Percentiles rank a stretch among this genome's conserved stretches.
Evolutionary conservation across 2,113 vertebrate genomes (phyloP).

Genomic region (Machaerirhynchus nigripectus): DNA sequence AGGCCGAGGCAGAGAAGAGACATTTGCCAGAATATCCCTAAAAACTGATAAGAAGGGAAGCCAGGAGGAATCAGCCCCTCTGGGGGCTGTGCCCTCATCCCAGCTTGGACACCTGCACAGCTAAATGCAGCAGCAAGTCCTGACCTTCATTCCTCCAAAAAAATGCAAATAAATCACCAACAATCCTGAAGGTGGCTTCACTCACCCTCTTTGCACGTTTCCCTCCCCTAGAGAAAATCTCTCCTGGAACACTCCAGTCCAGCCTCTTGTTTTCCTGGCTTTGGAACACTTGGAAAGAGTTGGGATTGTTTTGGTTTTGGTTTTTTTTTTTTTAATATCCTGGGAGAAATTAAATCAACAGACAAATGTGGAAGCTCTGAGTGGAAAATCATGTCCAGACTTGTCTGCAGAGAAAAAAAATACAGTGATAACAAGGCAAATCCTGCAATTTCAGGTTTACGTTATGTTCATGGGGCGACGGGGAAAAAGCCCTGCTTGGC

Average conservation of each 20-base stretch:
- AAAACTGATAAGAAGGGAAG: not conserved
- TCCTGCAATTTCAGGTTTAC: conserved; percentile 3
- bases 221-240: not conserved
- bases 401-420: not conserved
- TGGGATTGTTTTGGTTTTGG: not conserved
- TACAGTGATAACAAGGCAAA: not conserved
- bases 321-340: not conserved
- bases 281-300: not conserved
- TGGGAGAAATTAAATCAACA: not conserved
- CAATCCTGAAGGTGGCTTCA: not conserved
- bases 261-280: not conserved
- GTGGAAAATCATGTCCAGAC: conserved; percentile 6
- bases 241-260: not conserved
- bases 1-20: not conserved
- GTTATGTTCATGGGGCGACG: not conserved
- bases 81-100: not conserved
- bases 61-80: not conserved
- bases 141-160: not conserved
- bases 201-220: not conserved
- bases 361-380: not conserved
- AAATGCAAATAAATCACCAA: not conserved
- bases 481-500: not conserved
- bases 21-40: not conserved
- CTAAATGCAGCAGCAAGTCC: not conserved
- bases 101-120: not conserved